Evolutionary conservation across 2,888 invertebrate species (phyloP).

Genomic region (Phaedon cochleariae): DNA sequence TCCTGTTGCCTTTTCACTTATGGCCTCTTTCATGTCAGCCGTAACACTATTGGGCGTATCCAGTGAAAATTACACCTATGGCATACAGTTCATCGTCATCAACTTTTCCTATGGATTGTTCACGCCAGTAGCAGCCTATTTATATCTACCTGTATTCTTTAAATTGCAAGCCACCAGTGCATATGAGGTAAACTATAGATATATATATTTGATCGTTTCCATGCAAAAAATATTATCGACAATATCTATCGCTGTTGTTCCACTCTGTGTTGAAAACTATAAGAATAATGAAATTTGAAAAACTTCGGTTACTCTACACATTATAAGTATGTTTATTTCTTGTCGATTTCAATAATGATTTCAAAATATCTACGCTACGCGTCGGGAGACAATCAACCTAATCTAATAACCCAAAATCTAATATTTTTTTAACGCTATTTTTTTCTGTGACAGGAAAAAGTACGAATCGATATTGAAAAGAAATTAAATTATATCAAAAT

Average conservation of each 20-base stretch:
- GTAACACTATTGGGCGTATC: constrained; percentile 89
- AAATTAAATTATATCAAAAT: too few relatives aligned
- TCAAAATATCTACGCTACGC: too few relatives aligned
- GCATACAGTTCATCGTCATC: constrained; percentile 81
- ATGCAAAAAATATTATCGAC: background rate
- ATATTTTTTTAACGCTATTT: too few relatives aligned
- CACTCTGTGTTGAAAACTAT: too few relatives aligned
- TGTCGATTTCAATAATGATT: too few relatives aligned
- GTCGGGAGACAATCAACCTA: too few relatives aligned
- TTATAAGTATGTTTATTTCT: too few relatives aligned
- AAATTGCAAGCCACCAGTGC: constrained; percentile 85
- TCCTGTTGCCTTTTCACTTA: constrained; percentile 87
- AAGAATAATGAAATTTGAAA: too few relatives aligned
- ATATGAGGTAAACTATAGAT: constrained; percentile 86
- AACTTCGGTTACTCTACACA: too few relatives aligned
- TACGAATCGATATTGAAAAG: too few relatives aligned
- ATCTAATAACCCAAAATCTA: too few relatives aligned
- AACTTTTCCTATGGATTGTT: constrained; percentile 80
- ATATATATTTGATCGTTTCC: background rate
- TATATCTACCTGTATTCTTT: constrained; percentile 88
- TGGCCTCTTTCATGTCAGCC: constrained; percentile 95
- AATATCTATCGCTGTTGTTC: background rate
- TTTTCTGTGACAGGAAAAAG: too few relatives aligned
- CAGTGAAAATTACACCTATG: constrained; percentile 85
- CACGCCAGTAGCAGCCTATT: constrained; percentile 79